phyloP scores from a whole-genome alignment of 2,797 vertebrate genomes.

The Erpetoichthys calabaricus region DNA sequence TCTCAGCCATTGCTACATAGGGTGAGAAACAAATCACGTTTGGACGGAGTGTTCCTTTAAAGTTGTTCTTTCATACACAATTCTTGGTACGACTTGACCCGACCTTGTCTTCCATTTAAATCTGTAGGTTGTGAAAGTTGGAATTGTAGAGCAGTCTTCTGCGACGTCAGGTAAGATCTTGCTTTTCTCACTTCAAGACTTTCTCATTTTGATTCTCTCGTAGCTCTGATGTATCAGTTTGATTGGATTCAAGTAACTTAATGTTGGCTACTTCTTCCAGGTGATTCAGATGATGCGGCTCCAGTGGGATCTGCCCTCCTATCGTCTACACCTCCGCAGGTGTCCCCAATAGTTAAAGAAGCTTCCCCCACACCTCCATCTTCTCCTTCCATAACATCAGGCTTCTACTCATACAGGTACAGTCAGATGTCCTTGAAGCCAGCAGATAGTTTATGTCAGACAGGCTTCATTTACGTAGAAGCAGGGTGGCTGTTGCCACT shows the following conservation, averaged over 20 bases:
- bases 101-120: constrained; percentile 3
- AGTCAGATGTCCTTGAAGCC: not conserved
- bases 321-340: constrained; percentile 80
- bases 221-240: too few relatives aligned
- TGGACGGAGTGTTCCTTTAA: too few relatives aligned
- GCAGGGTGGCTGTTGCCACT: too few relatives aligned
- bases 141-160: constrained; percentile 84
- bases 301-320: constrained; percentile 65
- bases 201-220: too few relatives aligned
- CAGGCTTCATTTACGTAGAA: too few relatives aligned
- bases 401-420: constrained; percentile 71
- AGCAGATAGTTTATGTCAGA: too few relatives aligned
- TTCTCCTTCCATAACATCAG: constrained; percentile 80
- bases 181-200: not conserved
- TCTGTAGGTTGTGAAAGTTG: constrained; percentile 86
- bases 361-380: constrained; percentile 85
- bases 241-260: too few relatives aligned
- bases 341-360: constrained; percentile 79
- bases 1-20: too few relatives aligned
- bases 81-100: not conserved
- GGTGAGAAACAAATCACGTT: too few relatives aligned
- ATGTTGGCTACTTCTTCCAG: constrained; percentile 35
- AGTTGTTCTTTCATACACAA: too few relatives aligned
- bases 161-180: constrained; percentile 67
- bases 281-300: constrained; percentile 87